Base-by-base conservation (phyloP, 1,140 invertebrate species). In the Steinernema feltiae region DNA sequence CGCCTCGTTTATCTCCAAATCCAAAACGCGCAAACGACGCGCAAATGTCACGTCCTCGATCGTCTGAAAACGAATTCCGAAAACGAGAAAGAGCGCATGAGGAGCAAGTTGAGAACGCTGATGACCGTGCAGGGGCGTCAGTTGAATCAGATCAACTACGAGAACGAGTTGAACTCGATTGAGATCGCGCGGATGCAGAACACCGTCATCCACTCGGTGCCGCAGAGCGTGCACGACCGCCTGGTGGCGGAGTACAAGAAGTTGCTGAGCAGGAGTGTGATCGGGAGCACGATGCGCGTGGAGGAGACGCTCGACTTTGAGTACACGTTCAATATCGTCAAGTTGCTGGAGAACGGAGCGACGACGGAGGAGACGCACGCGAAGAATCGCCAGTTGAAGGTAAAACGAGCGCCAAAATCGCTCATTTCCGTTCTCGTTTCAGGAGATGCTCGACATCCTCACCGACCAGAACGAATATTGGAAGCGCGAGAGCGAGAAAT, bases 401-500 rank as follows among this genome's bases (percentile, higher is more conserved):
- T 53, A 17, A 30, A 53, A 17, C 0, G n/a, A 31, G 24, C 7
- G 1, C 12, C 0, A n/a, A n/a, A n/a, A n/a, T n/a, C n/a, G 69
- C 69, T 41, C 18, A 41, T 41, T 41, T 41, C 35, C 35, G 18
- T 41, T 41, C 24, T 63, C 41, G 41, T 32, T 75, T 1, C 72
- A 78, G 74, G 75, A 78, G 32, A 78, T 78, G 48, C 48, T 72
- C 24, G 74, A 78, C 18, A 71, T 78, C 21, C 76, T 78, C 2
- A 70, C 74, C 0, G 77, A 78, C 27, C 77, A 78, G 30, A 78
- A 76, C 69, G 77, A 78, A 1, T 78, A 76, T 46, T 78, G 77
- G 77, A 78, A 70, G 41, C 35, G 69, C 15, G 77, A 78, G 32
- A 31, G 48, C 12, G 74, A 79, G 30, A 78, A 76, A 30, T 48